phyloP scores from a whole-genome alignment of 2,797 vertebrate species.

The Allobates femoralis region DNA sequence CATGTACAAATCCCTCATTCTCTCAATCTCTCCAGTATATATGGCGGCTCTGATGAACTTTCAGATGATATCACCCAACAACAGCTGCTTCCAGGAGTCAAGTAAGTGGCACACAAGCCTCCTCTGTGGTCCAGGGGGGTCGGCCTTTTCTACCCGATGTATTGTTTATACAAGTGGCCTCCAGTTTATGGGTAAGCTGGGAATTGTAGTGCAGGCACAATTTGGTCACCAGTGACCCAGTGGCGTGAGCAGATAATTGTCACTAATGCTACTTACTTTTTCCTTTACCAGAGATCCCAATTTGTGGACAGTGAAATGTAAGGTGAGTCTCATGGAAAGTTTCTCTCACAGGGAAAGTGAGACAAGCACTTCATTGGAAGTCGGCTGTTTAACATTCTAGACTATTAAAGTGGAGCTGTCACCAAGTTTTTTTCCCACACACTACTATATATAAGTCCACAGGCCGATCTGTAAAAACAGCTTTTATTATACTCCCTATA shows the following conservation, averaged over 20 bases:
- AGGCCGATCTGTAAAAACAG: too few species aligned
- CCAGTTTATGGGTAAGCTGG: neutral
- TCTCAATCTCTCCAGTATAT: slow-evolving; percentile 73
- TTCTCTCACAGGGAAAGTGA: neutral
- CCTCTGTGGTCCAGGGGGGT: neutral
- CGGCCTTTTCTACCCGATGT: neutral
- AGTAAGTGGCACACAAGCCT: slow-evolving; percentile 77
- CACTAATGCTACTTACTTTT: neutral
- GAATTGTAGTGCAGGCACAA: neutral
- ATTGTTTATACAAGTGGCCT: neutral
- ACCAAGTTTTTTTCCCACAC: too few species aligned
- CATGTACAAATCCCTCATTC: neutral
- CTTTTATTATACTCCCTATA: too few species aligned
- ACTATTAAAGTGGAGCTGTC: too few species aligned
- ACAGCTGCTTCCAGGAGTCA: slow-evolving; percentile 94
- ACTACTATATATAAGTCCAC: too few species aligned
- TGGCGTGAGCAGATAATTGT: neutral
- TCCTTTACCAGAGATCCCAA: slow-evolving; percentile 85
- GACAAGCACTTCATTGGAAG: too few species aligned
- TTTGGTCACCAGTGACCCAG: neutral
- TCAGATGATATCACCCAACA: slow-evolving; percentile 97
- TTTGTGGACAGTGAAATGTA: slow-evolving; percentile 95
- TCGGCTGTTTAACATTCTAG: too few species aligned
- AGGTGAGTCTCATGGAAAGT: slow-evolving; percentile 75
- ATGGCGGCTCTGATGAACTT: slow-evolving; percentile 90